Conservation (phyloP, 2,797 vertebrate genomes). For the Clamator glandarius region DNA sequence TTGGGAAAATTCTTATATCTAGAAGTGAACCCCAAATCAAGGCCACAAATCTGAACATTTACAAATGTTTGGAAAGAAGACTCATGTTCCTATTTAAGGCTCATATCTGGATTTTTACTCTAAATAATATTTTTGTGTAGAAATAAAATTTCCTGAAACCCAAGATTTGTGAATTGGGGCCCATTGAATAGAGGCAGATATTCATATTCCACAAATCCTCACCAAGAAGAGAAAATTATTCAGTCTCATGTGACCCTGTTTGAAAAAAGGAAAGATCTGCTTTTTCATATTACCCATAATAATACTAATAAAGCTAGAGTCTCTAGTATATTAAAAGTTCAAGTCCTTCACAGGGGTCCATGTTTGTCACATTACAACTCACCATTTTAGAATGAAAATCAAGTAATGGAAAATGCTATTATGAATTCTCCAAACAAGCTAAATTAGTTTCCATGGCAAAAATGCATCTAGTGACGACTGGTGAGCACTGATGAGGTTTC, state of each 20-base stretch:
- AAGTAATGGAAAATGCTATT: background rate
- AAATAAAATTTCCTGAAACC: background rate
- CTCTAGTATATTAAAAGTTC: background rate
- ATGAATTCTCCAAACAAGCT: background rate
- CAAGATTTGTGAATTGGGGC: background rate
- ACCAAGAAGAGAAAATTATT: background rate
- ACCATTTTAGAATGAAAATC: background rate
- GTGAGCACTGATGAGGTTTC: background rate
- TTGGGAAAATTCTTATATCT: background rate
- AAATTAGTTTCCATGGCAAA: constrained; percentile 13
- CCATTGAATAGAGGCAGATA: background rate
- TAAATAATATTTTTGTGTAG: background rate
- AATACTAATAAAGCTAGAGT: background rate
- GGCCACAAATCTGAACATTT: background rate
- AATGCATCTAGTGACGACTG: background rate
- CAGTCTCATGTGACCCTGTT: background rate
- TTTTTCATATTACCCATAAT: background rate
- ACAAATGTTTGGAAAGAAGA: background rate
- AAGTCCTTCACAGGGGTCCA: background rate
- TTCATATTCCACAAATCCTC: background rate
- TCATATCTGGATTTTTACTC: background rate
- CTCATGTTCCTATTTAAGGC: background rate
- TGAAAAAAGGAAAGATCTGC: background rate
- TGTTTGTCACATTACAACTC: background rate
- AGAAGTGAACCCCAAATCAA: background rate